These are phyloP conservation scores for Cephonodes hylas DNA, from an alignment of 2,888 invertebrate genomes.

Conservation along the genomic window DNA sequence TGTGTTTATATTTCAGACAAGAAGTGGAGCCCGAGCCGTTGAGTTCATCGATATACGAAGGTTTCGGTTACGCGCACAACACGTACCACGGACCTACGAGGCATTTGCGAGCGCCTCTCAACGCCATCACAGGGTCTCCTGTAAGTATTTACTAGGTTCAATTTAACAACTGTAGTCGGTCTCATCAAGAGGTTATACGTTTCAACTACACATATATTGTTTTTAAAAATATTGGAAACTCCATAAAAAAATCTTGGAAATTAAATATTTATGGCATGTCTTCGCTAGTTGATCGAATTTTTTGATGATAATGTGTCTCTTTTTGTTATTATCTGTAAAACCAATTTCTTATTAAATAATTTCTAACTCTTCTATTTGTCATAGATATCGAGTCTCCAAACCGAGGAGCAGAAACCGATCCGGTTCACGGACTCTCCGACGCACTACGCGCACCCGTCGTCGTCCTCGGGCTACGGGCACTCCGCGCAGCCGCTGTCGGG, in stretches of 20 bases:
- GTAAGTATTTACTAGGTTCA: conserved; percentile 47
- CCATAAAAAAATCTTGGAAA: no score
- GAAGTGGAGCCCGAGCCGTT: conserved; percentile 62
- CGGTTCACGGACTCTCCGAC: conserved; percentile 89
- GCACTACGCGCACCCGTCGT: conserved; percentile 81
- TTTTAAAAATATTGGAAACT: no score
- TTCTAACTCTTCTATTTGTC: conserved; percentile 20
- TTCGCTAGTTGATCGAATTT: no score
- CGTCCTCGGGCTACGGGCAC: conserved; percentile 74
- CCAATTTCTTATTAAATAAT: no score
- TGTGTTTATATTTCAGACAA: conserved; percentile 40
- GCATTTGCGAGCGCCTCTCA: conserved; percentile 85
- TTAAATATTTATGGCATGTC: no score
- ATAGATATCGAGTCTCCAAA: conserved; percentile 71
- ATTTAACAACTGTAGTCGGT: background rate
- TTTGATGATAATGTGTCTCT: no score
- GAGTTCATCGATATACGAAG: conserved; percentile 52
- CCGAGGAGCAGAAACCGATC: conserved; percentile 83
- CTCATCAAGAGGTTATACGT: no score
- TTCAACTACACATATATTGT: no score
- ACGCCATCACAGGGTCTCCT: conserved; percentile 78
- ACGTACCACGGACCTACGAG: conserved; percentile 94
- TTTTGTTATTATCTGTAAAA: no score
- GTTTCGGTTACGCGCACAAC: conserved; percentile 87
- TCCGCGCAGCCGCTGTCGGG: conserved; percentile 76